phyloP scores from a whole-genome alignment of 92 coral and sea anemone species.

The Palythoa caribaeorum region DNA sequence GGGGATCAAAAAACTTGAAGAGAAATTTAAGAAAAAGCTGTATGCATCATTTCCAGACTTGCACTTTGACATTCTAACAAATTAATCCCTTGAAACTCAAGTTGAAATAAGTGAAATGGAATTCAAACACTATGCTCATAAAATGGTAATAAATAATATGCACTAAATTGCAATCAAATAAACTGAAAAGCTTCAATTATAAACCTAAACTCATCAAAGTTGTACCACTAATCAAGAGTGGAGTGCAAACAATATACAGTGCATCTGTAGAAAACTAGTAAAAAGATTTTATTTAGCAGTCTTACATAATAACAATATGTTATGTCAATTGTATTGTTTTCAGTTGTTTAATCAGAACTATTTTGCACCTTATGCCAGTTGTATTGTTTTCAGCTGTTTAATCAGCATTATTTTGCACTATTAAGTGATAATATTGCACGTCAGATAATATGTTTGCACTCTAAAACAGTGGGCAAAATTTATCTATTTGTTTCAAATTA shows the following conservation, averaged over 20 bases:
- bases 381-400: conserved; percentile 33
- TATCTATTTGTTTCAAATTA: no score
- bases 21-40: conserved; percentile 41
- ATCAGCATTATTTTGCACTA: background rate
- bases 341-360: conserved; percentile 16
- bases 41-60: conserved; percentile 34
- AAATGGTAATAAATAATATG: background rate
- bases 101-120: conserved; percentile 12
- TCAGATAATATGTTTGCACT: background rate
- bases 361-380: background rate
- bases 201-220: conserved; percentile 14
- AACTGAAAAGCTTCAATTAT: conserved; percentile 9
- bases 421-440: conserved; percentile 27
- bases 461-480: no score
- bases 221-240: background rate
- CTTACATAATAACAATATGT: background rate
- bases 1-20: conserved; percentile 7
- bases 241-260: no score
- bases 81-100: no score
- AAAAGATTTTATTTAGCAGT: background rate
- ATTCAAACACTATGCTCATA: no score
- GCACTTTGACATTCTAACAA: background rate
- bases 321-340: conserved; percentile 4
- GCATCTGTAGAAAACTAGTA: no score
- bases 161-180: conserved; percentile 18